phyloP scores from a whole-genome alignment of 2,888 invertebrate species.

The Ochlodes sylvanus region DNA sequence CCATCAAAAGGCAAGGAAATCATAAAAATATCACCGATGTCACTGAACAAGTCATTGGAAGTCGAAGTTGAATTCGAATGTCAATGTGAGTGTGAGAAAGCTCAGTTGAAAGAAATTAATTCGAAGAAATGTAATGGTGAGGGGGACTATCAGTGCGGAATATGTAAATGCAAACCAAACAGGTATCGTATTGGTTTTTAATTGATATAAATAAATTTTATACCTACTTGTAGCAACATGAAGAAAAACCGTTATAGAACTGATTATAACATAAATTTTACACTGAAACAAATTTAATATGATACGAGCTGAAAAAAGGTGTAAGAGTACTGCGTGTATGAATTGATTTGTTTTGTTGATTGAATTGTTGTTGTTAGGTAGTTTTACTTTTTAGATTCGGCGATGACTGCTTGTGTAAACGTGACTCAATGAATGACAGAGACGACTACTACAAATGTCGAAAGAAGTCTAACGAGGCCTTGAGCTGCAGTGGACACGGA shows the following conservation, averaged over 20 bases:
- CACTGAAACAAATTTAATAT: too few relatives aligned
- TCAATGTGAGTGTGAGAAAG: slow-evolving; percentile 87
- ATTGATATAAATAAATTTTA: not conserved
- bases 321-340: too few relatives aligned
- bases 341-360: too few relatives aligned
- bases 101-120: slow-evolving; percentile 51
- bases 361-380: too few relatives aligned
- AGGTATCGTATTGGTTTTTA: slow-evolving; percentile 50
- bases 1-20: slow-evolving; percentile 8
- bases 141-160: slow-evolving; percentile 82
- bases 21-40: slow-evolving; percentile 78
- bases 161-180: slow-evolving; percentile 78
- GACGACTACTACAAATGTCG: slow-evolving; percentile 14
- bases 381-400: slow-evolving; percentile 17
- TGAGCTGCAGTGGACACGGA: slow-evolving; percentile 25
- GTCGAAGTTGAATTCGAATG: slow-evolving; percentile 89
- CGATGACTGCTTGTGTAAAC: slow-evolving; percentile 13
- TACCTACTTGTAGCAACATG: too few relatives aligned
- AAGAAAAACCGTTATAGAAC: too few relatives aligned
- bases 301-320: too few relatives aligned
- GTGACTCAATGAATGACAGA: not conserved
- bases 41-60: slow-evolving; percentile 87
- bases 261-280: too few relatives aligned
- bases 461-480: slow-evolving; percentile 12
- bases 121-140: slow-evolving; percentile 68